Conservation (phyloP, 1,140 invertebrate species). For the Lethrus apterus region DNA sequence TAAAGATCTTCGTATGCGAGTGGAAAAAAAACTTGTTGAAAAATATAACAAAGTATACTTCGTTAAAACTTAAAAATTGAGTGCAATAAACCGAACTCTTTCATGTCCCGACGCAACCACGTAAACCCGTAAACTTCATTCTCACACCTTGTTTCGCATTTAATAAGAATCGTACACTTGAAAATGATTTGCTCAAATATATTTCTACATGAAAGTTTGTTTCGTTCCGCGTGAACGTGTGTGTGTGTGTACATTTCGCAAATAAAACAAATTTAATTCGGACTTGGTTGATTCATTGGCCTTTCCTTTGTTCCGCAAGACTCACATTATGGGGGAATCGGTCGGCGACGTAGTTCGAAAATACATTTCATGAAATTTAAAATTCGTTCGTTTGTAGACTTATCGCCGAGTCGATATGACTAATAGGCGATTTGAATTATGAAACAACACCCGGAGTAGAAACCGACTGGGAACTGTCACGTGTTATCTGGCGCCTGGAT, state of each 20-base stretch:
- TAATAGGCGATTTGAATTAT: slow-evolving; percentile 32
- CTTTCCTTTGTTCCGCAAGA: not conserved
- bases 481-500: slow-evolving; percentile 14
- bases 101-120: slow-evolving; percentile 25
- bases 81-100: slow-evolving; percentile 31
- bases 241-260: slow-evolving; percentile 34
- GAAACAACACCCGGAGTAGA: slow-evolving; percentile 21
- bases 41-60: slow-evolving; percentile 27
- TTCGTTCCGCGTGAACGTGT: no score
- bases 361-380: not conserved
- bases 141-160: slow-evolving; percentile 26
- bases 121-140: slow-evolving; percentile 28
- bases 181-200: slow-evolving; percentile 36
- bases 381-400: slow-evolving; percentile 1
- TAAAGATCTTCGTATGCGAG: no score
- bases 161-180: slow-evolving; percentile 26
- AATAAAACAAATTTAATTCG: slow-evolving; percentile 33
- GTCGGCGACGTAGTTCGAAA: slow-evolving; percentile 7
- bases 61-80: slow-evolving; percentile 34
- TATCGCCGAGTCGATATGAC: slow-evolving; percentile 21
- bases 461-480: slow-evolving; percentile 23
- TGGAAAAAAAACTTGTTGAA: slow-evolving; percentile 2
- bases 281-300: slow-evolving; percentile 14
- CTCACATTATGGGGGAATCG: not conserved
- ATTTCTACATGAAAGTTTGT: slow-evolving; percentile 33